These are phyloP conservation scores for Nemapogon koenigi DNA, from an alignment of 2,888 invertebrate species.

Conservation along the genomic window DNA sequence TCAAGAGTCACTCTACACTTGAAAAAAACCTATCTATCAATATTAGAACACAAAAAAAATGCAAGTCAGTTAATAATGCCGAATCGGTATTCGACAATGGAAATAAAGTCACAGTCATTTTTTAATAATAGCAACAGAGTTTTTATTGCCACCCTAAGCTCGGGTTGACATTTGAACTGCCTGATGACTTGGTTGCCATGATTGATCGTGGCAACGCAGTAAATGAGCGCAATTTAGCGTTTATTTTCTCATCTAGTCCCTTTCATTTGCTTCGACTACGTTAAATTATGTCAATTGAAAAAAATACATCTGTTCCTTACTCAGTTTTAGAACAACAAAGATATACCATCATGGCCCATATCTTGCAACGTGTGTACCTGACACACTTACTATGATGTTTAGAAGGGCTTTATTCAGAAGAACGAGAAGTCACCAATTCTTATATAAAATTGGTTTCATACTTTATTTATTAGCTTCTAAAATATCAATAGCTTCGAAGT, in stretches of 20 bases:
- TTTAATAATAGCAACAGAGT: conserved; percentile 61
- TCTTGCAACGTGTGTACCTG: too few relatives aligned
- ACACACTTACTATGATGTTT: too few relatives aligned
- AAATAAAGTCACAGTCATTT: conserved; percentile 65
- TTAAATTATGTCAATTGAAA: too few relatives aligned
- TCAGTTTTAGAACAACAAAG: too few relatives aligned
- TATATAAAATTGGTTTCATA: too few relatives aligned
- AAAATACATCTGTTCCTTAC: too few relatives aligned
- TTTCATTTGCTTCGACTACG: conserved; percentile 30
- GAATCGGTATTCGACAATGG: conserved; percentile 63
- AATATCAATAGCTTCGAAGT: too few relatives aligned
- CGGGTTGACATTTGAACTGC: conserved; percentile 63
- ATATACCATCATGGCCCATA: too few relatives aligned
- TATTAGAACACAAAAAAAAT: conserved; percentile 64
- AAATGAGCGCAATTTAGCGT: conserved; percentile 63
- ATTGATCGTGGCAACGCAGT: conserved; percentile 58
- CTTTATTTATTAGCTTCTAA: too few relatives aligned
- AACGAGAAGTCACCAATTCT: too few relatives aligned
- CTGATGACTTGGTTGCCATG: conserved; percentile 60
- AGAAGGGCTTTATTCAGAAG: too few relatives aligned
- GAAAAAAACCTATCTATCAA: conserved; percentile 60
- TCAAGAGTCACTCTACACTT: conserved; percentile 26
- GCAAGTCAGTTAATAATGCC: conserved; percentile 65
- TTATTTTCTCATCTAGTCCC: conserved; percentile 49
- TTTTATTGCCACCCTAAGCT: conserved; percentile 60